phyloP scores from a whole-genome alignment of 2,113 vertebrate species.

The Nestor notabilis region DNA sequence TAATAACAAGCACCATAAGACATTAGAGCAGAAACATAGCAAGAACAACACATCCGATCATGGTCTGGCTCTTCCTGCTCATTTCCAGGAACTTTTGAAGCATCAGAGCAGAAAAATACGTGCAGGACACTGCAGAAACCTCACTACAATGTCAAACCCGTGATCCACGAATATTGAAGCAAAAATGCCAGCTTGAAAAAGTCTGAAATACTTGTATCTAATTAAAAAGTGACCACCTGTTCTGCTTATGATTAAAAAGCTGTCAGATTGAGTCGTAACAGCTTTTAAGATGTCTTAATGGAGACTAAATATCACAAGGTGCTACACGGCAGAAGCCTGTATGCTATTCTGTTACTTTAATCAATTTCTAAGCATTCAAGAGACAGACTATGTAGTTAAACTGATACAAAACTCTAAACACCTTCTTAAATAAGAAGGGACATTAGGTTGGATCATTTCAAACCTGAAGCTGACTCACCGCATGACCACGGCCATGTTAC shows the following conservation, averaged over 20 bases:
- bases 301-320: background rate
- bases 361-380: background rate
- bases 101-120: background rate
- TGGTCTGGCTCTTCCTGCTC: background rate
- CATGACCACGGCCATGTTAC: fast-evolving
- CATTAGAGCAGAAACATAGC: background rate
- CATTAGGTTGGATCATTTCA: background rate
- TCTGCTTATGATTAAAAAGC: background rate
- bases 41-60: background rate
- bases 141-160: background rate
- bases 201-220: background rate
- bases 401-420: background rate
- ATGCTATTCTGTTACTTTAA: background rate
- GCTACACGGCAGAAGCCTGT: fast-evolving
- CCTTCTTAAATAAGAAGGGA: background rate
- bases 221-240: background rate
- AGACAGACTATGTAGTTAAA: fast-evolving
- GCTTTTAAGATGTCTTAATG: background rate
- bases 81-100: background rate
- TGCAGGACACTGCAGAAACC: background rate
- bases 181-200: background rate
- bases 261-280: background rate
- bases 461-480: background rate
- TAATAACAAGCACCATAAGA: background rate
- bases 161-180: fast-evolving